These are phyloP conservation scores for Epinotia nisella DNA, from an alignment of 2,888 invertebrate species.

Conservation along the genomic window DNA sequence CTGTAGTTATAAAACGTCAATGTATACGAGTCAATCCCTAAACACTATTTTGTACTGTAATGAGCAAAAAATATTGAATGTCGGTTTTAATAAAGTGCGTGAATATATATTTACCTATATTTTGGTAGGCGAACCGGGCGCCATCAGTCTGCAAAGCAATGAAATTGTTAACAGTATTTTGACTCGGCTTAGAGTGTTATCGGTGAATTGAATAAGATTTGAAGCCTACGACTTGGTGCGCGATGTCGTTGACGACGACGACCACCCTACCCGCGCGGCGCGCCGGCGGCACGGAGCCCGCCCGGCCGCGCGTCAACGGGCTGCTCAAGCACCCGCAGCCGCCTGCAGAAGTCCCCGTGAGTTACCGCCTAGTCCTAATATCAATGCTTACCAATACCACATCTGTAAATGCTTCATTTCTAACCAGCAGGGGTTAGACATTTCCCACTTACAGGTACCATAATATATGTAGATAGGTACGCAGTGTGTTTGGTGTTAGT, in stretches of 20 bases:
- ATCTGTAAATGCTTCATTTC: not conserved
- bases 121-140: not conserved
- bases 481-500: no score
- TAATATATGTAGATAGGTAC: not conserved
- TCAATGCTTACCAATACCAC: not conserved
- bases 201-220: slow-evolving; percentile 1
- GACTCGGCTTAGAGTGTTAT: slow-evolving; percentile 18
- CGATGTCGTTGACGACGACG: slow-evolving; percentile 76
- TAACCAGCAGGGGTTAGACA: not conserved
- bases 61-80: slow-evolving; percentile 8
- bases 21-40: not conserved
- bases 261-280: slow-evolving; percentile 74
- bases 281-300: slow-evolving; percentile 70
- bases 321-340: slow-evolving; percentile 28
- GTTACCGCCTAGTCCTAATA: not conserved
- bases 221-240: slow-evolving; percentile 50
- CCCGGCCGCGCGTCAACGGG: slow-evolving; percentile 57
- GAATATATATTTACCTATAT: not conserved
- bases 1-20: not conserved
- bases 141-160: slow-evolving; percentile 10
- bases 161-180: slow-evolving; percentile 27
- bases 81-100: slow-evolving; percentile 6
- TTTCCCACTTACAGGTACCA: not conserved
- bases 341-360: slow-evolving; percentile 64
- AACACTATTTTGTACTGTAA: not conserved